These are phyloP conservation scores for Vulpes lagopus DNA, from an alignment of 2,113 vertebrate species.

Conservation along the genomic window DNA sequence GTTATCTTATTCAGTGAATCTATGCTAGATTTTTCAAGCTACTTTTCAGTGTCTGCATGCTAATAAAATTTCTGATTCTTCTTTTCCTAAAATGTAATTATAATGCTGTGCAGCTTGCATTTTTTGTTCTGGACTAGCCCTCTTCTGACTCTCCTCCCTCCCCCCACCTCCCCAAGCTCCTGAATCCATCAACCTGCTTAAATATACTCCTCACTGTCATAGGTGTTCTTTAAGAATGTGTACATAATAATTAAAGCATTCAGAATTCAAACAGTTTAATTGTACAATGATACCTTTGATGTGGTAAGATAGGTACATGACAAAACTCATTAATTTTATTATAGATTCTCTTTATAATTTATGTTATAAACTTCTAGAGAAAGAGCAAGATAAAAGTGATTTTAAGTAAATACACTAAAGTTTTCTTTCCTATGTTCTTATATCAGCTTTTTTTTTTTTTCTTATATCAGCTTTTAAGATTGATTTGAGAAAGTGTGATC, in stretches of 20 bases:
- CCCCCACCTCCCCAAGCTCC: neutral
- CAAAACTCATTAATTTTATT: conserved; percentile 14
- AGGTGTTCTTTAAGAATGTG: conserved; percentile 43
- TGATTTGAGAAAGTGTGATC: neutral
- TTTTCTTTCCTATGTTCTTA: conserved; percentile 52
- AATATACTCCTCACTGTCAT: conserved; percentile 12
- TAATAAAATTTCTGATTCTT: conserved; percentile 58
- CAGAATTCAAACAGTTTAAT: conserved; percentile 35
- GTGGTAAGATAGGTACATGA: neutral
- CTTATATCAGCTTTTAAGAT: neutral
- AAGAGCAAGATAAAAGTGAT: conserved; percentile 17
- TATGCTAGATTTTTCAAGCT: neutral
- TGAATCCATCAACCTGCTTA: conserved; percentile 52
- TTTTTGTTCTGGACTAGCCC: conserved; percentile 45
- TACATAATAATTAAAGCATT: neutral
- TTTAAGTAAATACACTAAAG: neutral
- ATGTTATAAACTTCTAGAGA: neutral
- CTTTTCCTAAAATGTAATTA: conserved; percentile 57
- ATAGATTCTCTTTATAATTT: conserved; percentile 12
- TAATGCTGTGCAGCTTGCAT: conserved; percentile 64
- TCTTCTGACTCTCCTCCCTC: neutral
- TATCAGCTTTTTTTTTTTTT: conserved; percentile 30
- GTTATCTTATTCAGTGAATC: neutral
- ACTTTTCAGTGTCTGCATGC: conserved; percentile 57
- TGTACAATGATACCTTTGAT: neutral